These are phyloP conservation scores for Tragelaphus scriptus DNA, from an alignment of 2,113 vertebrate genomes.

Conservation along the genomic window DNA sequence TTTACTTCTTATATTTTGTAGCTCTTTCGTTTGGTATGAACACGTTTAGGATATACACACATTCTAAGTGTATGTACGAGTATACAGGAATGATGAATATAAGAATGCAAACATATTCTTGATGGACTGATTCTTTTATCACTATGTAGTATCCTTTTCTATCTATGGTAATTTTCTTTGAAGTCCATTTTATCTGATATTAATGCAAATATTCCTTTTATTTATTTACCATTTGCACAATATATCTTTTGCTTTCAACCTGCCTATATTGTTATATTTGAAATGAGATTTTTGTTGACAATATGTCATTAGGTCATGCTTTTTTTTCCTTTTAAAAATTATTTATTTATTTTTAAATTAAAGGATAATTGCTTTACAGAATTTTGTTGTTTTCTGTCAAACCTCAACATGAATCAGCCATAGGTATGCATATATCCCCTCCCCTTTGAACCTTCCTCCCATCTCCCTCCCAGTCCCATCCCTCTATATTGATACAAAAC, in stretches of 20 bases:
- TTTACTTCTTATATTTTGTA: not conserved
- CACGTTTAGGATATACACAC: not conserved
- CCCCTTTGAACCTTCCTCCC: not conserved
- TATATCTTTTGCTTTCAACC: not conserved
- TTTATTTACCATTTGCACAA: not conserved
- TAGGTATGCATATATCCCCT: not conserved
- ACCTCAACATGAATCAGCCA: not conserved
- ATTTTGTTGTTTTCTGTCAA: not conserved
- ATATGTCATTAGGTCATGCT: not conserved
- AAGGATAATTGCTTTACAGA: not conserved
- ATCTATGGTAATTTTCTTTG: not conserved
- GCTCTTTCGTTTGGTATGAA: not conserved
- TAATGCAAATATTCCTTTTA: not conserved
- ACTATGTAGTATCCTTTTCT: not conserved
- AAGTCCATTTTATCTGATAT: not conserved
- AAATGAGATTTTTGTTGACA: not conserved
- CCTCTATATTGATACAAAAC: not conserved
- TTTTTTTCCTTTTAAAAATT: not conserved
- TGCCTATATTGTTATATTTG: not conserved
- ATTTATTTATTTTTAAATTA: not conserved
- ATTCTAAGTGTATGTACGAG: not conserved
- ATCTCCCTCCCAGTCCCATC: not conserved
- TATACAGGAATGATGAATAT: no score
- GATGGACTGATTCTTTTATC: not conserved
- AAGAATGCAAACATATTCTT: not conserved